Conservation (phyloP, 2,888 invertebrate species). For the Epirrhoe alternata region DNA sequence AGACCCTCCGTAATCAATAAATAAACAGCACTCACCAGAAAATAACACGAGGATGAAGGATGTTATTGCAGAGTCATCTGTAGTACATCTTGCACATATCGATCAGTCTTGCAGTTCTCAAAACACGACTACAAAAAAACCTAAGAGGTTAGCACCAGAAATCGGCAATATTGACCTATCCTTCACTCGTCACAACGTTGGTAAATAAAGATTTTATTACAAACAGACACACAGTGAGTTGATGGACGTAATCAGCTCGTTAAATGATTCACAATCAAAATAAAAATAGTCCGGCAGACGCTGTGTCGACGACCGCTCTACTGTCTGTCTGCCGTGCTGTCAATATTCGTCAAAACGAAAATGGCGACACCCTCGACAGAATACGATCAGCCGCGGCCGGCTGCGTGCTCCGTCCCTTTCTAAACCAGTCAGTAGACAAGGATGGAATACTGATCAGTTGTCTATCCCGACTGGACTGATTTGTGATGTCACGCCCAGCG, state of each 20-base stretch:
- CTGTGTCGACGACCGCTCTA: conserved; percentile 81
- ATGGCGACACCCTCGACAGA: conserved; percentile 88
- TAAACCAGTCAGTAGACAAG: conserved; percentile 51
- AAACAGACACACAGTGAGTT: conserved; percentile 59
- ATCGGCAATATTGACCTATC: conserved; percentile 61
- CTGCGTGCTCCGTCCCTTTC: conserved; percentile 61
- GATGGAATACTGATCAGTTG: conserved; percentile 71
- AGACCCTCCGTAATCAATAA: conserved; percentile 40
- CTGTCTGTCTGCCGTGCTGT: conserved; percentile 86
- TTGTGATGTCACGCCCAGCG: conserved; percentile 85
- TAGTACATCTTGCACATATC: conserved; percentile 84
- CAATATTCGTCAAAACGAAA: conserved; percentile 90
- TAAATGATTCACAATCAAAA: conserved; percentile 82
- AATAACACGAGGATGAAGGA: conserved; percentile 62
- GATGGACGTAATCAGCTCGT: conserved; percentile 66
- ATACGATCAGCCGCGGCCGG: conserved; percentile 81
- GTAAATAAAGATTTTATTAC: conserved; percentile 66
- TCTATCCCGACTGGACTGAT: conserved; percentile 80
- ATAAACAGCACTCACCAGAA: conserved; percentile 71
- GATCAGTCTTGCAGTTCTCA: conserved; percentile 84
- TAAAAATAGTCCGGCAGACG: conserved; percentile 83
- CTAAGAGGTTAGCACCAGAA: conserved; percentile 82
- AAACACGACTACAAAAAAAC: conserved; percentile 77
- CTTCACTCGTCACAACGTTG: conserved; percentile 67
- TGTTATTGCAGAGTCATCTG: conserved; percentile 78